Percentiles rank a stretch among this genome's conserved stretches.
Conservation (phyloP, 2,797 vertebrate species). For the Pterois miles region DNA sequence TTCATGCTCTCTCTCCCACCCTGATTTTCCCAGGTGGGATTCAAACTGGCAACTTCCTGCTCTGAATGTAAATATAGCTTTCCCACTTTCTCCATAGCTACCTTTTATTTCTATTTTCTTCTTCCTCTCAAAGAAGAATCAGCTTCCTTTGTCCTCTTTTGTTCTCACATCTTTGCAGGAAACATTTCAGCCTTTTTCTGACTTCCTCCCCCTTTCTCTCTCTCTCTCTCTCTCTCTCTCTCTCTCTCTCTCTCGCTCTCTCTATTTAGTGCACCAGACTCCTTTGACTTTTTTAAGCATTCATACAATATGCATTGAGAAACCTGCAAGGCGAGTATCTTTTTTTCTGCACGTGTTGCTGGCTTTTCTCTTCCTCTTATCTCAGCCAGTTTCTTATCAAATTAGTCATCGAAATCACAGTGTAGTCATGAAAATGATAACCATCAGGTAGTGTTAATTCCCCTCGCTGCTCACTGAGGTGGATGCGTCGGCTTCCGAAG, state of each 20-base stretch:
- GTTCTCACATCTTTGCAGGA: background rate
- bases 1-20: constrained; percentile 15
- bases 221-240: background rate
- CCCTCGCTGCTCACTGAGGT: background rate
- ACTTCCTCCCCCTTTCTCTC: no score
- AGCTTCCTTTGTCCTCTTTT: background rate
- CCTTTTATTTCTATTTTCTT: background rate
- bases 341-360: background rate
- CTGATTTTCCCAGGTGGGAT: constrained; percentile 36
- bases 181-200: constrained; percentile 23
- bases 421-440: background rate
- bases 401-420: background rate
- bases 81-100: background rate
- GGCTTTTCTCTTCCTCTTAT: background rate
- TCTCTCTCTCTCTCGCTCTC: background rate
- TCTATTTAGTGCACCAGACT: constrained; percentile 42
- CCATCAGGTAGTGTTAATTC: constrained; percentile 1
- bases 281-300: constrained; percentile 24
- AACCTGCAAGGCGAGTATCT: constrained; percentile 8
- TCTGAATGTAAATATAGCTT: constrained; percentile 22
- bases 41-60: constrained; percentile 39
- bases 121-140: background rate
- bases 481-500: background rate
- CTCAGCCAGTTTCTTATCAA: background rate
- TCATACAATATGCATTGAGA: constrained; percentile 44